These are phyloP conservation scores for Columbina picui DNA, from an alignment of 2,113 vertebrate genomes.

Conservation along the genomic window DNA sequence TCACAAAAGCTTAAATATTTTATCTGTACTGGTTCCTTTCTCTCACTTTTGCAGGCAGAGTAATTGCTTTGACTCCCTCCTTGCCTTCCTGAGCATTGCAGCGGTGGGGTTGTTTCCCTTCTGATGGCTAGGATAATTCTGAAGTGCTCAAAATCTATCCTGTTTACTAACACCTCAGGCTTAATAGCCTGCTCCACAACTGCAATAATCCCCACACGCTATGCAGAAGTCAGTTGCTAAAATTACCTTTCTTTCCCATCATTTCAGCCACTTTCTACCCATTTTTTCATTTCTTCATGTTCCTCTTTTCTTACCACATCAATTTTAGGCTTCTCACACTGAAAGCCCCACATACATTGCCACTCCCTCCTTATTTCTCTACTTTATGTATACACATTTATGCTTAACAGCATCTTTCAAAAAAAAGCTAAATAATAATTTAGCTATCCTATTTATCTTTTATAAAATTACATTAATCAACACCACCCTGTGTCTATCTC, in stretches of 20 bases:
- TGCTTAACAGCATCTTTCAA: neutral
- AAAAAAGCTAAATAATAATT: neutral
- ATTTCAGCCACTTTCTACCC: neutral
- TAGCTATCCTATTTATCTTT: neutral
- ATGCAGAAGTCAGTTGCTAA: neutral
- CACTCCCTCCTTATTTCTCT: neutral
- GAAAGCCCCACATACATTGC: neutral
- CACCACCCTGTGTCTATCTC: neutral
- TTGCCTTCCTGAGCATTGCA: neutral
- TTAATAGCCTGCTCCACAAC: neutral
- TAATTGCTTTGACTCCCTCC: neutral
- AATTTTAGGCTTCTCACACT: neutral
- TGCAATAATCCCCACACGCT: accelerated
- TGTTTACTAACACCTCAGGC: neutral
- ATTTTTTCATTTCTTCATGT: neutral
- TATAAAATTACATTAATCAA: neutral
- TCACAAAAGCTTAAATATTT: neutral
- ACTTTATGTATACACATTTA: neutral
- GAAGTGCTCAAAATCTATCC: neutral
- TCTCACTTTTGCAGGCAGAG: neutral
- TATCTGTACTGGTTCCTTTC: neutral
- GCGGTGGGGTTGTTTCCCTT: neutral
- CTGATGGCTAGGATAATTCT: neutral
- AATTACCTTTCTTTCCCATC: neutral
- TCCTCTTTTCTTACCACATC: neutral